Base-by-base conservation (phyloP, 2,113 vertebrate genomes). In the Oncorhynchus kisutch region DNA sequence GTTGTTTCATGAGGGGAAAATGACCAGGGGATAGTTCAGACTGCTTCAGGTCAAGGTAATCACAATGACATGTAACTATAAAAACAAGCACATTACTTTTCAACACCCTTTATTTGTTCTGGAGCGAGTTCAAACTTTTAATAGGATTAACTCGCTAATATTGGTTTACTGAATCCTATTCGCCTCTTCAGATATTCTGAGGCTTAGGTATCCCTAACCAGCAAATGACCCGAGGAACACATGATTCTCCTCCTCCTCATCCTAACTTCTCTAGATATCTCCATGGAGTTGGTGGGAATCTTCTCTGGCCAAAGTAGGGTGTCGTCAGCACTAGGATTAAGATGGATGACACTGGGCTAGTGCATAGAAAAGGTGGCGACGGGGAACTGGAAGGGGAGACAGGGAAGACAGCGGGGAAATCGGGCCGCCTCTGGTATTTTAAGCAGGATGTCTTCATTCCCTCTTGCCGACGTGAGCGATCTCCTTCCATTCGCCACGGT, bases 391-490 rank as follows among this genome's bases (percentile, higher is more conserved):
- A 83, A 27, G 74, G 78, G 31, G 54, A 71, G 68, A 81, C 20
- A 39, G 49, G 34, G 67, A 51, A 73, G 73, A 62, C 70, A 62
- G 67, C 5, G n/a, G 75, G 18, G 59, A 76, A 57, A 72, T 18
- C 18, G 51, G 51, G 14, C 51, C 12, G 59, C 48, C 68, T 75
- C 73, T 66, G 85, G 80, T 87, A 90, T 91, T 88, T 86, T 70
- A 82, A 89, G 80, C 78, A 72, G 79, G 81, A 91, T 83, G 18
- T 91, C 89, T 92, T 92, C 91, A 93, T 93, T 91, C 82, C 87
- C 78, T 73, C 80, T 72, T 80, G 87, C 82, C 75, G 81, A 89
- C 80, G 82, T 87, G 88, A 86, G 80, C 78, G 82, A 90, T 87
- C 84, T 78, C 79, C 83, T 67, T 83, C 78, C 82, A 92, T 93